phyloP scores from a whole-genome alignment of 1,140 invertebrate species.

The Lutraria rhynchaena region DNA sequence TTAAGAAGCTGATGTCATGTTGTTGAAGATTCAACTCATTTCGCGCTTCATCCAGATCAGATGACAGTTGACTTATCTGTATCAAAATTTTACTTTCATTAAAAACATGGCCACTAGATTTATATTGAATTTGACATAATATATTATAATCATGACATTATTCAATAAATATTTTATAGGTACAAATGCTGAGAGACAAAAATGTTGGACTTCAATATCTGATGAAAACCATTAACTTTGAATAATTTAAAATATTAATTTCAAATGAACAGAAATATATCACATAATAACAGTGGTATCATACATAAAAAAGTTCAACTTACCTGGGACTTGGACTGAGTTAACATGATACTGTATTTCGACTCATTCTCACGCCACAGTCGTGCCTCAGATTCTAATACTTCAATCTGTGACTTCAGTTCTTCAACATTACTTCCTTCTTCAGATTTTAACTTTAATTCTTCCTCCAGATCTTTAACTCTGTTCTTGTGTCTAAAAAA shows the following conservation, averaged over 20 bases:
- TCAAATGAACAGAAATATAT: too few relatives aligned
- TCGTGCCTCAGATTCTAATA: constrained; percentile 2
- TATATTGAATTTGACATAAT: too few relatives aligned
- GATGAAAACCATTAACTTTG: too few relatives aligned
- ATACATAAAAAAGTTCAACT: background rate
- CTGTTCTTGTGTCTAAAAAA: constrained; percentile 23
- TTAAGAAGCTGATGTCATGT: background rate
- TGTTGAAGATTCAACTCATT: background rate
- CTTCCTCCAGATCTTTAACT: constrained; percentile 29
- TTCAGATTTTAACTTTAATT: background rate
- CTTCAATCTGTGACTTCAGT: background rate
- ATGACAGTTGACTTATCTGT: constrained; percentile 17
- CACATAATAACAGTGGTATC: too few relatives aligned
- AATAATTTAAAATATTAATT: too few relatives aligned
- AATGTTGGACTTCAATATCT: too few relatives aligned
- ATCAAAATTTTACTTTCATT: too few relatives aligned
- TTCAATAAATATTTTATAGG: too few relatives aligned
- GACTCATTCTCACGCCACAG: constrained; percentile 22
- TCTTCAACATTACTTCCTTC: background rate
- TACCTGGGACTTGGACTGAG: constrained; percentile 20
- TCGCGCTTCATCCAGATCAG: background rate
- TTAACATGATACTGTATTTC: constrained; percentile 3
- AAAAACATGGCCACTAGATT: too few relatives aligned
- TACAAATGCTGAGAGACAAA: too few relatives aligned
- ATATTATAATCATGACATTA: too few relatives aligned